phyloP scores from a whole-genome alignment of 2,888 invertebrate species.

The Chymomyza fuscimana region DNA sequence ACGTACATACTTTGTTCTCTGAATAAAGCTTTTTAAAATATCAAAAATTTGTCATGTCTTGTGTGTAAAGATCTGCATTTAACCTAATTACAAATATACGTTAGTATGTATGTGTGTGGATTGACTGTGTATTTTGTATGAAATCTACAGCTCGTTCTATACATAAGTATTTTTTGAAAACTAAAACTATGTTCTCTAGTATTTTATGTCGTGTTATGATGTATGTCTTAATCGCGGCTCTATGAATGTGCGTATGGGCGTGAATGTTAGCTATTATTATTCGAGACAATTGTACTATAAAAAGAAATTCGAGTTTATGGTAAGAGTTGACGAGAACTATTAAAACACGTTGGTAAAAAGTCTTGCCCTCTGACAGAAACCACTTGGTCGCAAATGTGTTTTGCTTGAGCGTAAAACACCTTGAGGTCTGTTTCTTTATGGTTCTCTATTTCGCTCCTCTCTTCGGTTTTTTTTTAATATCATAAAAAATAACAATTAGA shows the following conservation, averaged over 20 bases:
- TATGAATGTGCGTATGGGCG: slow-evolving; percentile 16
- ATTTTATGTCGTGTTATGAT: background rate
- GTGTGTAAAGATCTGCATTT: slow-evolving; percentile 28
- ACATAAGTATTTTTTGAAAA: background rate
- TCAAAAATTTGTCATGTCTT: slow-evolving; percentile 28
- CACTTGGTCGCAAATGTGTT: slow-evolving; percentile 52
- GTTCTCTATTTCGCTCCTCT: slow-evolving; percentile 18
- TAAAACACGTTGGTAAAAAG: background rate
- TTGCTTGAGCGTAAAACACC: slow-evolving; percentile 12
- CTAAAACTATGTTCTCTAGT: slow-evolving; percentile 6
- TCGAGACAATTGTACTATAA: slow-evolving; percentile 21
- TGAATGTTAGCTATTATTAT: background rate
- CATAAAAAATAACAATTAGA: slow-evolving; percentile 69
- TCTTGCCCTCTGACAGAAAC: slow-evolving; percentile 52
- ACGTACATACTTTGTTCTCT: slow-evolving; percentile 20
- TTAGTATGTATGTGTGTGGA: slow-evolving; percentile 11
- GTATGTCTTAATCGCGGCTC: background rate
- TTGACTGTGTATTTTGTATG: slow-evolving; percentile 11
- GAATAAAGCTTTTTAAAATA: slow-evolving; percentile 59
- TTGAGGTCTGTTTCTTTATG: slow-evolving; percentile 20
- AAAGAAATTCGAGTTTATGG: slow-evolving; percentile 17
- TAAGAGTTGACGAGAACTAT: background rate
- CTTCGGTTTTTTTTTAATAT: slow-evolving; percentile 20
- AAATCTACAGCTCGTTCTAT: slow-evolving; percentile 4
- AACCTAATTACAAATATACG: slow-evolving; percentile 29